A percentile compares a stretch with the other conserved stretches of the same genome.
Conservation (phyloP, 2,797 vertebrate genomes). For the Triplophysa yarkandensis region DNA sequence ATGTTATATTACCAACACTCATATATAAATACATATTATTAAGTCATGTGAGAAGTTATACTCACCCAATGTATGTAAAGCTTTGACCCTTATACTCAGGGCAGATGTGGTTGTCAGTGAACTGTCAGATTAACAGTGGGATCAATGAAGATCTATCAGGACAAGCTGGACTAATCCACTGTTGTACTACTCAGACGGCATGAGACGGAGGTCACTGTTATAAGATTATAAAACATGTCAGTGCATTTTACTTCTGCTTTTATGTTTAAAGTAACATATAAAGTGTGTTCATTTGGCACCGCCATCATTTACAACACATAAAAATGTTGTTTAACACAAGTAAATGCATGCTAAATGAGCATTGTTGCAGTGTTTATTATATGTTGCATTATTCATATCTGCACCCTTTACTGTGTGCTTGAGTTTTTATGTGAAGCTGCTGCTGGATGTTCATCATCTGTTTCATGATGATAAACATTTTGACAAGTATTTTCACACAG, state of each 20-base stretch:
- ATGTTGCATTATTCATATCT: constrained; percentile 19
- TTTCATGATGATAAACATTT: constrained; percentile 22
- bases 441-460: constrained; percentile 19
- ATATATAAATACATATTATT: neutral
- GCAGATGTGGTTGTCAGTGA: constrained; percentile 41
- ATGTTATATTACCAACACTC: neutral
- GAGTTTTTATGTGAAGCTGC: constrained; percentile 11
- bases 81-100: constrained; percentile 33
- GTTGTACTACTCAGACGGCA: constrained; percentile 44
- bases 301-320: neutral
- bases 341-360: constrained; percentile 6
- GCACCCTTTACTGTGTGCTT: constrained; percentile 17
- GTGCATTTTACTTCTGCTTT: constrained; percentile 5
- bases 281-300: neutral
- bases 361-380: constrained; percentile 13
- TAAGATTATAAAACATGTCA: neutral
- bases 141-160: constrained; percentile 56
- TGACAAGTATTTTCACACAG: constrained; percentile 23
- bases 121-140: constrained; percentile 49
- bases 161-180: constrained; percentile 52
- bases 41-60: constrained; percentile 1
- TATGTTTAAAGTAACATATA: constrained; percentile 4
- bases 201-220: neutral
- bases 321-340: constrained; percentile 8
- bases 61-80: constrained; percentile 7